phyloP scores from a whole-genome alignment of 2,113 vertebrate genomes.

The Hydrolagus affinis region DNA sequence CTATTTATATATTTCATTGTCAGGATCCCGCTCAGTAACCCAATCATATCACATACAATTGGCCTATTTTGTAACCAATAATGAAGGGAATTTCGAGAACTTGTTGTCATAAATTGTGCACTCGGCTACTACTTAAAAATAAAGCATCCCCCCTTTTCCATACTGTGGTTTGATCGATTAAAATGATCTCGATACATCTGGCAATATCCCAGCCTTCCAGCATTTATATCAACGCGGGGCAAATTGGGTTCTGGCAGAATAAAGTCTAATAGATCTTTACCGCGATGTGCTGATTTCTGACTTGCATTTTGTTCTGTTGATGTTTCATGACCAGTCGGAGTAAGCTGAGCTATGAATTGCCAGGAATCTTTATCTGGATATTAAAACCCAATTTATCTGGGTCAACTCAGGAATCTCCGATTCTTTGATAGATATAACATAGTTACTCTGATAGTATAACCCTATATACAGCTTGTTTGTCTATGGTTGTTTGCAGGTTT shows the following conservation, averaged over 20 bases:
- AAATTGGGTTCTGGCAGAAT: not conserved
- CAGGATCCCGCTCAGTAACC: not conserved
- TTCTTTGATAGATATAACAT: not conserved
- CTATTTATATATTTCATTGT: too few species aligned
- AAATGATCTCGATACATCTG: not conserved
- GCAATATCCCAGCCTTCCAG: not conserved
- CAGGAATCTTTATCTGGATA: not conserved
- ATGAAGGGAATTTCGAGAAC: not conserved
- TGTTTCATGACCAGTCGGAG: not conserved
- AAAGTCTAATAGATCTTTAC: not conserved
- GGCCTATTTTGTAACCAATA: not conserved
- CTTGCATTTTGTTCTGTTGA: not conserved
- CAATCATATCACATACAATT: not conserved
- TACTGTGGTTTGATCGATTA: not conserved
- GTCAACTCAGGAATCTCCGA: too few species aligned
- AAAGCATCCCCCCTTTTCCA: not conserved
- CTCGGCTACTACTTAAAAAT: not conserved
- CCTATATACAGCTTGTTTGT: not conserved
- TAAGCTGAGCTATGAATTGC: not conserved
- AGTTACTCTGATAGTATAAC: too few species aligned
- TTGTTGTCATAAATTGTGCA: not conserved
- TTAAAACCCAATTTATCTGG: not conserved
- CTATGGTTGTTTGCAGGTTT: not conserved
- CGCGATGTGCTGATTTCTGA: not conserved
- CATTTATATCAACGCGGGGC: not conserved